Conservation (phyloP, 2,888 invertebrate species). For the Acrobasis suavella region DNA sequence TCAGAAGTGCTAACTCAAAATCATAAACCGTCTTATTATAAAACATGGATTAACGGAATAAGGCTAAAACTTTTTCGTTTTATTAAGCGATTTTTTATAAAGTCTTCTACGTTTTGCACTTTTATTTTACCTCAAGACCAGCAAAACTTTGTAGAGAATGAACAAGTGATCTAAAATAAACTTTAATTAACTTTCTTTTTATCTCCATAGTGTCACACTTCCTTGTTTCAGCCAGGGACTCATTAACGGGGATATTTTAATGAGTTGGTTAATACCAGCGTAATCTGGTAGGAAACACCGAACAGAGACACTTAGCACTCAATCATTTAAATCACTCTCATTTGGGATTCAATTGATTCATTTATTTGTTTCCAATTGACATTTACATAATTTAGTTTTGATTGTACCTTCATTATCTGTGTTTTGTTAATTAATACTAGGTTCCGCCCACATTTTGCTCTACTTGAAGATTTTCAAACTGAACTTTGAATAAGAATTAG, state of each 20-base stretch:
- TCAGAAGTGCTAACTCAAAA: too few species aligned
- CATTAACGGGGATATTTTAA: constrained; percentile 31
- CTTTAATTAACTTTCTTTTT: too few species aligned
- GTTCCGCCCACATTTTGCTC: background rate
- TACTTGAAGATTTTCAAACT: background rate
- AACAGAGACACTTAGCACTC: constrained; percentile 10
- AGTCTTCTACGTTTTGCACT: too few species aligned
- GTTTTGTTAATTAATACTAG: background rate
- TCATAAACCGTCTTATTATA: too few species aligned
- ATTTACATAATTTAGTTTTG: background rate
- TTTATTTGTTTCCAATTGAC: background rate
- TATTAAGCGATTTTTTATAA: too few species aligned
- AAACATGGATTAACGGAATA: too few species aligned
- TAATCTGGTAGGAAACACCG: constrained; percentile 14
- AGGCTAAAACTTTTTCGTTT: too few species aligned
- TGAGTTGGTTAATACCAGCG: constrained; percentile 25
- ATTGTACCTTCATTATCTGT: background rate
- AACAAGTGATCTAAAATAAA: too few species aligned
- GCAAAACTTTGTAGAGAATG: too few species aligned
- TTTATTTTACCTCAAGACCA: too few species aligned
- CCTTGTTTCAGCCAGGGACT: constrained; percentile 4
- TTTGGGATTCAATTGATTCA: constrained; percentile 7
- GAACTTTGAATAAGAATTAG: background rate
- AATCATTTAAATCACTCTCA: constrained; percentile 14
- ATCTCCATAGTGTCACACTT: constrained; percentile 4